Percentiles rank a stretch among this genome's conserved stretches.
Evolutionary conservation across 2,888 invertebrate genomes (phyloP).

Genomic region (Phasia obesa): DNA sequence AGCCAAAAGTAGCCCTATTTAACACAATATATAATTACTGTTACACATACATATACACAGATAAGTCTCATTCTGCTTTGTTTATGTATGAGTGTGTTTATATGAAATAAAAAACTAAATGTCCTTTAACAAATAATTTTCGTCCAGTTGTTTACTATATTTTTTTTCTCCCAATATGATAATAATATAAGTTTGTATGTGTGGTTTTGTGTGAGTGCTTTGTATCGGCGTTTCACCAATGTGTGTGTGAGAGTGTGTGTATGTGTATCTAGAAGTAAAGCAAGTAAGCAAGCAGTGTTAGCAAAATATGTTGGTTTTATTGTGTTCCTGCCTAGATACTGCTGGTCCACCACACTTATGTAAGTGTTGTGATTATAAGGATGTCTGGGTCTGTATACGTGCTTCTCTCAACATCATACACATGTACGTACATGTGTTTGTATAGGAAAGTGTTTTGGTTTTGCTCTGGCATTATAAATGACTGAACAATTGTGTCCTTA

Average conservation of each 20-base stretch:
- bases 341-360: slow-evolving; percentile 70
- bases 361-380: slow-evolving; percentile 67
- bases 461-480: slow-evolving; percentile 51
- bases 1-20: slow-evolving; percentile 51
- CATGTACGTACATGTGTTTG: not conserved
- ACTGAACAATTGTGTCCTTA: slow-evolving; percentile 51
- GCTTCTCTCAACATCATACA: not conserved
- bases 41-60: not conserved
- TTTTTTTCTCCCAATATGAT: not conserved
- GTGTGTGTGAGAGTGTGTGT: not conserved
- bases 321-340: slow-evolving; percentile 45
- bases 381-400: not conserved
- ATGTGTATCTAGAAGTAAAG: not conserved
- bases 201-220: slow-evolving; percentile 16
- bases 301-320: slow-evolving; percentile 59
- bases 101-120: slow-evolving; percentile 19
- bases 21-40: not conserved
- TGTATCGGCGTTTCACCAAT: slow-evolving; percentile 3
- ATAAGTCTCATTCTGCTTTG: not conserved
- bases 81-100: not conserved
- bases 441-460: slow-evolving; percentile 43
- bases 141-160: slow-evolving; percentile 23
- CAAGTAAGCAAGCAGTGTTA: slow-evolving; percentile 22
- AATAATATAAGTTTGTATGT: not conserved
- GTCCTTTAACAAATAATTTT: slow-evolving; percentile 62